phyloP scores from a whole-genome alignment of 2,888 invertebrate genomes.

The Byasa hedistus region DNA sequence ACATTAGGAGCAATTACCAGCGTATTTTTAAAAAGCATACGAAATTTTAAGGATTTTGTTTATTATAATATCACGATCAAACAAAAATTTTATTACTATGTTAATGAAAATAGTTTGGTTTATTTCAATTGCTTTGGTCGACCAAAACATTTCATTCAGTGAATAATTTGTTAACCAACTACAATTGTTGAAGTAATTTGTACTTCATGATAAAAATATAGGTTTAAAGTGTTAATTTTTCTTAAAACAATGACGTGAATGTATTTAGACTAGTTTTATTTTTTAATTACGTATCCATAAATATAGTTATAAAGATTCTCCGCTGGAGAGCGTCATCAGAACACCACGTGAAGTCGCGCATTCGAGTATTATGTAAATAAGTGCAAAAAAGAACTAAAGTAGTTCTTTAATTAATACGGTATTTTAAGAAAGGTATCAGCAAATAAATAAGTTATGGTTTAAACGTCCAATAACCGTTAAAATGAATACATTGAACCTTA shows the following conservation, averaged over 20 bases:
- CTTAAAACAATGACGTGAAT: background rate
- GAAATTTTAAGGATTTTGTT: background rate
- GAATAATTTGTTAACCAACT: too few relatives aligned
- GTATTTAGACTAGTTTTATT: background rate
- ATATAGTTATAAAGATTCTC: background rate
- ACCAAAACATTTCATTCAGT: background rate
- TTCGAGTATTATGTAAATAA: background rate
- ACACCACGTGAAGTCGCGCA: background rate
- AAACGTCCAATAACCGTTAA: conserved; percentile 49
- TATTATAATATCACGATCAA: too few relatives aligned
- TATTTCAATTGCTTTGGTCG: background rate
- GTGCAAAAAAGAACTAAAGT: background rate
- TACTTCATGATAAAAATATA: background rate
- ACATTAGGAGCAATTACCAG: conserved; percentile 4
- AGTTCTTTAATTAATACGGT: background rate
- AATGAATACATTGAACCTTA: conserved; percentile 48
- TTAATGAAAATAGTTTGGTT: background rate
- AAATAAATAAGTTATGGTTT: conserved; percentile 47
- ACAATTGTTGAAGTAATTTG: too few relatives aligned
- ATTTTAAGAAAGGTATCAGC: conserved; percentile 18
- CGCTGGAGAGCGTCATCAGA: background rate
- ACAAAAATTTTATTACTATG: background rate
- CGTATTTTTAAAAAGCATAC: background rate
- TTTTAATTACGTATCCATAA: background rate
- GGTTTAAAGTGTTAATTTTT: background rate